Evolutionary conservation across 2,888 invertebrate species (phyloP).

Genomic region (Nyleta sp.): DNA sequence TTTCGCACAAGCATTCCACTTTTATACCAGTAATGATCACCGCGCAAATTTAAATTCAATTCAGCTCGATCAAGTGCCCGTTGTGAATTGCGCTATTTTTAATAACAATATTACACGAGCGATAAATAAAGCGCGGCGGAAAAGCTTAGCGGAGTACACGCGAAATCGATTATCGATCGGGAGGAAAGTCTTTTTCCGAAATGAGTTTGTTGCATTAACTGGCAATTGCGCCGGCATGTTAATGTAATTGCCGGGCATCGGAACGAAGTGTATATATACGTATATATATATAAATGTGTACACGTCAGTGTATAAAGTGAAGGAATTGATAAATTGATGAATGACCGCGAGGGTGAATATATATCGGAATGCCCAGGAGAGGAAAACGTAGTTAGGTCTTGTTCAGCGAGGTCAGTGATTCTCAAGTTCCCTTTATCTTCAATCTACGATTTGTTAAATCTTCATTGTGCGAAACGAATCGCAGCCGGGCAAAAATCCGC

Average conservation of each 20-base stretch:
- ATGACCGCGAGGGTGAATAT: slow-evolving; percentile 54
- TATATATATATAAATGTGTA: slow-evolving; percentile 19
- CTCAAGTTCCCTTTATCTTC: slow-evolving; percentile 58
- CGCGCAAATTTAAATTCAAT: too few relatives aligned
- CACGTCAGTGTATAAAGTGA: slow-evolving; percentile 41
- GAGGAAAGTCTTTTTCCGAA: slow-evolving; percentile 4
- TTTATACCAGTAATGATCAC: too few relatives aligned
- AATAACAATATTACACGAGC: too few relatives aligned
- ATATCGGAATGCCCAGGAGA: slow-evolving; percentile 55
- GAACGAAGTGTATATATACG: slow-evolving; percentile 7
- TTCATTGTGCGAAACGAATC: slow-evolving; percentile 24
- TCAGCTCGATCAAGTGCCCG: too few relatives aligned
- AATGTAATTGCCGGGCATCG: slow-evolving; percentile 50
- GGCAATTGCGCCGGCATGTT: slow-evolving; percentile 36
- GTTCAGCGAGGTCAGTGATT: slow-evolving; percentile 57
- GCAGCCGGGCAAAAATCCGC: slow-evolving; percentile 10
- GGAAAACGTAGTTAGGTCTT: slow-evolving; percentile 55
- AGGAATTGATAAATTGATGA: slow-evolving; percentile 64
- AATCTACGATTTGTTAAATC: slow-evolving; percentile 60
- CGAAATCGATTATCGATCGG: slow-evolving; percentile 9
- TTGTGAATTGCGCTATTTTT: too few relatives aligned
- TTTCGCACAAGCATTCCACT: too few relatives aligned
- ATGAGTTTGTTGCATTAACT: slow-evolving; percentile 30
- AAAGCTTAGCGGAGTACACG: not conserved
- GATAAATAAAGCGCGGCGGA: not conserved